Percentiles rank a stretch among this genome's conserved stretches.
These are phyloP conservation scores for Tachystola acroxantha DNA, from an alignment of 2,888 invertebrate species.

Conservation along the genomic window DNA sequence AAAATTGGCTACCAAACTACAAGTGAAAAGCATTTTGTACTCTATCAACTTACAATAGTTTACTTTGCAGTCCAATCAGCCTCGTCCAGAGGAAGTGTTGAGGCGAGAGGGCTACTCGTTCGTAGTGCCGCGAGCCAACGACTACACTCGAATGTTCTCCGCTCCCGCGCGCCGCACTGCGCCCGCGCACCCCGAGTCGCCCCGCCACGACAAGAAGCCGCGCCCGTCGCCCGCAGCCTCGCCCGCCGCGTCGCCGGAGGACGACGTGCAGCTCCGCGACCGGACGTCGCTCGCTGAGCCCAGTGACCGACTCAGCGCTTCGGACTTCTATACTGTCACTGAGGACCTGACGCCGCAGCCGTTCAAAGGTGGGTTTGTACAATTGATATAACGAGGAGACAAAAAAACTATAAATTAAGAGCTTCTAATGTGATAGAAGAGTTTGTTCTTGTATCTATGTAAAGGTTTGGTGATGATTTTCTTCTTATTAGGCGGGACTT, in stretches of 20 bases:
- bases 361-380: conserved; percentile 60
- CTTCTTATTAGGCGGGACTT: no score
- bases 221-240: conserved; percentile 32
- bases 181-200: conserved; percentile 63
- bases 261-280: conserved; percentile 13
- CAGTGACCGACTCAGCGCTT: conserved; percentile 61
- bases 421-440: no score
- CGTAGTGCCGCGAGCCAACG: conserved; percentile 78
- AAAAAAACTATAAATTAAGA: no score
- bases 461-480: no score
- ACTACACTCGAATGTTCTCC: conserved; percentile 74
- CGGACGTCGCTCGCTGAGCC: conserved; percentile 24
- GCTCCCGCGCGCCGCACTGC: conserved; percentile 61
- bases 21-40: no score
- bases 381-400: no score
- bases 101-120: conserved; percentile 73
- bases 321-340: conserved; percentile 68
- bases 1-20: no score
- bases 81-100: conserved; percentile 55
- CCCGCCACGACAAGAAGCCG: conserved; percentile 66
- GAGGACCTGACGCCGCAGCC: conserved; percentile 71
- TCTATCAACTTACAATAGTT: no score
- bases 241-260: conserved; percentile 11
- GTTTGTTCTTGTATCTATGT: no score
- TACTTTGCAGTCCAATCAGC: conserved; percentile 19